These are phyloP conservation scores for Smittia sp. DNA, from an alignment of 2,888 invertebrate species.

Conservation along the genomic window DNA sequence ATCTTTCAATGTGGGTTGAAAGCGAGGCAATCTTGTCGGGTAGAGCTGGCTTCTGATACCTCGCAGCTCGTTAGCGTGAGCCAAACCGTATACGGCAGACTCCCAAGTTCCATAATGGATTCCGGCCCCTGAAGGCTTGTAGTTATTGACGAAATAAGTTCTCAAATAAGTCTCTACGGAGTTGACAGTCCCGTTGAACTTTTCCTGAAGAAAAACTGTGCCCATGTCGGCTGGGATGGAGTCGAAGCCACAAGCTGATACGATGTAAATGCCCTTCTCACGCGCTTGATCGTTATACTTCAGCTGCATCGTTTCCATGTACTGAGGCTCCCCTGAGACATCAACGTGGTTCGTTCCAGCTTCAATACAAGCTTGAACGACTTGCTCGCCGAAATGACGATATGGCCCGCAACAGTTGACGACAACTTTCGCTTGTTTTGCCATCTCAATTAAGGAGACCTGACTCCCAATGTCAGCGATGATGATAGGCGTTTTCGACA, in stretches of 20 bases:
- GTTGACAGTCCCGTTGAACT: slow-evolving; percentile 75
- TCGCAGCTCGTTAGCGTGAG: slow-evolving; percentile 62
- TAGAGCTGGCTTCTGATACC: slow-evolving; percentile 66
- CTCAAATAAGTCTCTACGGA: slow-evolving; percentile 71
- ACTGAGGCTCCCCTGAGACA: slow-evolving; percentile 90
- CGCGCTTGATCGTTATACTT: slow-evolving; percentile 72
- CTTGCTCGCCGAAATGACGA: slow-evolving; percentile 75
- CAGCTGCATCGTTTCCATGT: slow-evolving; percentile 80
- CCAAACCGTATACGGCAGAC: slow-evolving; percentile 76
- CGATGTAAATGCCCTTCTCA: slow-evolving; percentile 77
- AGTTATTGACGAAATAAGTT: slow-evolving; percentile 48
- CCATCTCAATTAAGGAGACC: slow-evolving; percentile 76
- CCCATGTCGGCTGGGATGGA: slow-evolving; percentile 90
- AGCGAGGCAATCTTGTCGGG: slow-evolving; percentile 61
- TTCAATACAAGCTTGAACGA: slow-evolving; percentile 76
- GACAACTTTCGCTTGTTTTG: slow-evolving; percentile 70
- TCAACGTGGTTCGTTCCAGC: slow-evolving; percentile 84
- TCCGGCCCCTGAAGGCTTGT: slow-evolving; percentile 52
- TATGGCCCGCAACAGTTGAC: slow-evolving; percentile 94
- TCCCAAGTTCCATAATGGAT: slow-evolving; percentile 88
- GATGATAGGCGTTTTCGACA: slow-evolving; percentile 64
- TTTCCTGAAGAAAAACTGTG: slow-evolving; percentile 68
- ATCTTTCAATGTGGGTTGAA: slow-evolving; percentile 61
- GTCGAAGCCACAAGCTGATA: slow-evolving; percentile 93
- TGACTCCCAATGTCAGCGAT: slow-evolving; percentile 75